Evolutionary conservation across 2,888 invertebrate genomes (phyloP).

Genomic region (Catocala sponsa): DNA sequence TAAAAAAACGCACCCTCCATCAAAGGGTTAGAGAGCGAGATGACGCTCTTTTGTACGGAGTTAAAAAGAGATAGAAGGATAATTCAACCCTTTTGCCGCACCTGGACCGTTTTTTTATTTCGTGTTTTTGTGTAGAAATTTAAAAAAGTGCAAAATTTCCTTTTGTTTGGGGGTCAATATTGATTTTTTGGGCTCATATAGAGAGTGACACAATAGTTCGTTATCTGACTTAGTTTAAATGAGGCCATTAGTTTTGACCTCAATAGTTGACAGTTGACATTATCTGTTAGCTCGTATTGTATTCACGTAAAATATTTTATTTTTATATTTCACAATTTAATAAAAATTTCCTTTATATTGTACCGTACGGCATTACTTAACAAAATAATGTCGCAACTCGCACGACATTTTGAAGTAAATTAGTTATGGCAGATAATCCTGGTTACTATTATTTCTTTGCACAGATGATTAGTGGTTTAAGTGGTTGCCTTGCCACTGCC

Average conservation of each 20-base stretch:
- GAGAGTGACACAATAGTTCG: slow-evolving; percentile 76
- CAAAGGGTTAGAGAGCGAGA: slow-evolving; percentile 81
- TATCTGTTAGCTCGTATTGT: slow-evolving; percentile 27
- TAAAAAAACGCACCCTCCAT: slow-evolving; percentile 78
- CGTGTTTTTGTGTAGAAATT: slow-evolving; percentile 73
- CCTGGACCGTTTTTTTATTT: slow-evolving; percentile 77
- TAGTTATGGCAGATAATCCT: too few relatives aligned
- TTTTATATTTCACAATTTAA: slow-evolving; percentile 1
- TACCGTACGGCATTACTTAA: too few relatives aligned
- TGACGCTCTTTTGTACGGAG: slow-evolving; percentile 37
- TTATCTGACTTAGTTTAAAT: slow-evolving; percentile 75
- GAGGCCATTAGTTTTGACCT: slow-evolving; percentile 75
- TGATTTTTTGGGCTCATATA: slow-evolving; percentile 79
- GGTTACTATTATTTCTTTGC: too few relatives aligned
- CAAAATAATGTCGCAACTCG: too few relatives aligned
- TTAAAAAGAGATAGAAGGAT: slow-evolving; percentile 58
- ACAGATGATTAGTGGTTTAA: too few relatives aligned
- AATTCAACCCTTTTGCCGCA: slow-evolving; percentile 81
- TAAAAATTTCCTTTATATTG: too few relatives aligned
- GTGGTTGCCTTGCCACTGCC: too few relatives aligned
- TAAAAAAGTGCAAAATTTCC: slow-evolving; percentile 84
- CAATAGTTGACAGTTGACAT: slow-evolving; percentile 56
- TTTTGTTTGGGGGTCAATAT: slow-evolving; percentile 82
- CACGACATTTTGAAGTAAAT: too few relatives aligned
- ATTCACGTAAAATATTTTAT: slow-evolving; percentile 5